phyloP scores from a whole-genome alignment of 2,888 invertebrate genomes.

The Plemyria rubiginata region DNA sequence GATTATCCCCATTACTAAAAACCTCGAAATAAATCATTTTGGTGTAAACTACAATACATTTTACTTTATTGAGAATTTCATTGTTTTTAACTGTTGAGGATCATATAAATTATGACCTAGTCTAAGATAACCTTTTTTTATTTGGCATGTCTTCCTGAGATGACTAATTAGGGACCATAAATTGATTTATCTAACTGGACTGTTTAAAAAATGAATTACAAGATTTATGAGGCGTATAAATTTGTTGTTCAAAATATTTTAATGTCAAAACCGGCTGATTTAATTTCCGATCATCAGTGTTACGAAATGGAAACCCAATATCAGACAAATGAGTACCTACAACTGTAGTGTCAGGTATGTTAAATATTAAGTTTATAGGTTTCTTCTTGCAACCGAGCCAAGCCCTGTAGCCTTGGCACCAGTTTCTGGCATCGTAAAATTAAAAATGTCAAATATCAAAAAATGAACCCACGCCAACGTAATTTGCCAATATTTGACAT shows the following conservation, averaged over 20 bases:
- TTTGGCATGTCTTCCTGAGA: not conserved
- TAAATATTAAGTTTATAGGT: slow-evolving; percentile 62
- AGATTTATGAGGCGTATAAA: not conserved
- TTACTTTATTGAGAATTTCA: slow-evolving; percentile 14
- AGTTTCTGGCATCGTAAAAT: not conserved
- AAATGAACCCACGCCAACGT: not conserved
- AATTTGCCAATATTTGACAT: not conserved
- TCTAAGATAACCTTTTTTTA: not conserved
- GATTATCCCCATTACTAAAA: slow-evolving; percentile 3
- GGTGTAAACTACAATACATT: slow-evolving; percentile 11
- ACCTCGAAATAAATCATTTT: slow-evolving; percentile 21
- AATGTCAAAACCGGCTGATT: slow-evolving; percentile 10
- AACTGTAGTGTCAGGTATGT: slow-evolving; percentile 57
- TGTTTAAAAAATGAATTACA: not conserved
- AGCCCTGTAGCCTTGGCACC: slow-evolving; percentile 41
- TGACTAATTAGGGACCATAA: not conserved
- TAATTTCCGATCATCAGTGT: slow-evolving; percentile 17
- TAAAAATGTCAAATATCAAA: not conserved
- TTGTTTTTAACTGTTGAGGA: slow-evolving; percentile 14
- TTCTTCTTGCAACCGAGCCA: slow-evolving; percentile 50
- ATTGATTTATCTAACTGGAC: not conserved
- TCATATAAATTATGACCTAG: not conserved
- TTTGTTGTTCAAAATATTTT: slow-evolving; percentile 4
- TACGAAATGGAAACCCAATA: slow-evolving; percentile 42
- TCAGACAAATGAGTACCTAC: slow-evolving; percentile 55